Evolutionary conservation across 2,113 vertebrate species (phyloP), one percentile per base, ranked within the genome.

Genomic region (Pagrus major): DNA sequence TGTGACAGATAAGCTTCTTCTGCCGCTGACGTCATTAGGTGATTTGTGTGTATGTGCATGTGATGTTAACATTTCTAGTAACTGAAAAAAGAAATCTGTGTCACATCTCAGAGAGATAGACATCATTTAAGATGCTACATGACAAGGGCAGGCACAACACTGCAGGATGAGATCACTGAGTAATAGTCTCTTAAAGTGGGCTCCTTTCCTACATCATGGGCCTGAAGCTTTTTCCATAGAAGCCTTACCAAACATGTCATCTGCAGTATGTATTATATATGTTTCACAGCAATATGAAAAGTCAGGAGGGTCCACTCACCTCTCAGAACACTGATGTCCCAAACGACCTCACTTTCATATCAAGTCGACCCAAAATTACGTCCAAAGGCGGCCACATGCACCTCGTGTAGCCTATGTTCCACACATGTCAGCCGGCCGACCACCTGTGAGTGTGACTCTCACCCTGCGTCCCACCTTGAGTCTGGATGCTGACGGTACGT

Each of bases 221-320:
- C 46, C 67, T 54, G 6, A 21, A 27, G n/a, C 25, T 33, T 69
- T 68, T 15, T 18, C 9, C 15, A 9, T 29, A 15, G 1, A 37
- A 23, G 9, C 10, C 11, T 49, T 18, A 47, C 5, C 16, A 54
- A n/a, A 64, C 23, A 31, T 14, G 27, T 64, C 16, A 37, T 47
- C 12, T n/a, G 41, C 39, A 25, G 1, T 18, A 2, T 35, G 7
- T 6, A 18, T 14, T 2, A 18, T 16, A 7, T 8, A 42, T 31
- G 23, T 35, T 54, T 72, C 20, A 56, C 5, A 73, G 8, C 14
- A 47, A 27, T 3, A 41, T 18, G 20, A 44, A 56, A 21, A 12
- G 18, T 63, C 42, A 59, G 5, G 4, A 51, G 11, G 6, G 3
- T 29, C 8, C 64, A 89, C 91, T 87, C 56, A 91, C 89, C 91